phyloP scores from a whole-genome alignment of 2,797 vertebrate genomes.

The Ptychadena robeensis region DNA sequence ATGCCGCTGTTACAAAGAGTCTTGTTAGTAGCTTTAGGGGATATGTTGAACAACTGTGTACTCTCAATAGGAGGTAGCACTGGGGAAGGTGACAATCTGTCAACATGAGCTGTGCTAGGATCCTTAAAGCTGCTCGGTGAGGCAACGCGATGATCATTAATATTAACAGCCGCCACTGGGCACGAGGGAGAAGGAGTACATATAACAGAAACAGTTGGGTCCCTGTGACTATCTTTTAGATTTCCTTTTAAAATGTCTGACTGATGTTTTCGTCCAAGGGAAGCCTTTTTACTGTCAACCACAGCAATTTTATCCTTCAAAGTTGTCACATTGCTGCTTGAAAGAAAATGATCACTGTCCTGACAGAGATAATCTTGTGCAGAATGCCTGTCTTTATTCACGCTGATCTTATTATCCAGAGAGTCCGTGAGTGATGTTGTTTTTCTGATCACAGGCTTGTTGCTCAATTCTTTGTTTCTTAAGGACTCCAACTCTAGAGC shows the following conservation, averaged over 20 bases:
- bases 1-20: constrained; percentile 78
- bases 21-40: constrained; percentile 80
- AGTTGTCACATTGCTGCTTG: constrained; percentile 25
- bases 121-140: constrained; percentile 71
- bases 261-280: constrained; percentile 76
- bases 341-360: constrained; percentile 68
- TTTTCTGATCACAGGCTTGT: constrained; percentile 50
- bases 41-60: constrained; percentile 70
- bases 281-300: constrained; percentile 70
- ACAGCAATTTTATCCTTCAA: constrained; percentile 60
- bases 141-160: constrained; percentile 69
- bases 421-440: constrained; percentile 49
- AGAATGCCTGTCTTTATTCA: constrained; percentile 44
- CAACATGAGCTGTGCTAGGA: constrained; percentile 61
- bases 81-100: constrained; percentile 64
- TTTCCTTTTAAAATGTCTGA: constrained; percentile 72
- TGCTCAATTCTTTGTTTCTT: constrained; percentile 51
- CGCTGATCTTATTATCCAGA: constrained; percentile 49
- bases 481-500: constrained; percentile 32
- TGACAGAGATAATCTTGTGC: constrained; percentile 62
- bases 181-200: constrained; percentile 67
- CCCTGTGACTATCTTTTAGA: constrained; percentile 69
- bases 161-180: constrained; percentile 72
- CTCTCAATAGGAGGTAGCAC: constrained; percentile 68
- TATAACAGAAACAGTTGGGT: constrained; percentile 71